These are phyloP conservation scores for Patiria pectinifera DNA, from an alignment of 53 echinoderm and acorn worm species.

Conservation along the genomic window DNA sequence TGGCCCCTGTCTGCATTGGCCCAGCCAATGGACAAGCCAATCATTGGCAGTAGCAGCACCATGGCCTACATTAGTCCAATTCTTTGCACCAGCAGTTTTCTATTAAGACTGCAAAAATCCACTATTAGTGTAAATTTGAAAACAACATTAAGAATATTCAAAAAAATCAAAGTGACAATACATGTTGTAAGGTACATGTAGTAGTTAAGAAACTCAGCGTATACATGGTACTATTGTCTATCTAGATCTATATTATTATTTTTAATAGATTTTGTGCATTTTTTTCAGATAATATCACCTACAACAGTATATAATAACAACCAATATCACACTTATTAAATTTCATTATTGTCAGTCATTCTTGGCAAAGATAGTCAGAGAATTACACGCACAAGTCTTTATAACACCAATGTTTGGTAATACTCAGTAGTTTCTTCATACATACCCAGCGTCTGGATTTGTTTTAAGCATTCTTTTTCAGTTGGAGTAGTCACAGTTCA, in stretches of 20 bases:
- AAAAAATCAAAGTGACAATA: not conserved
- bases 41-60: conserved; percentile 25
- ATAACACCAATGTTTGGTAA: not conserved
- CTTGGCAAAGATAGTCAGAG: not conserved
- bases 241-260: conserved; percentile 3
- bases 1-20: conserved; percentile 11
- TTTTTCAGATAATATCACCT: conserved; percentile 1
- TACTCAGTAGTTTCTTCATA: not conserved
- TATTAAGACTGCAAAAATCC: conserved; percentile 12
- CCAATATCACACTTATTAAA: not conserved
- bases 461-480: too few species aligned
- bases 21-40: conserved; percentile 43
- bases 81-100: conserved; percentile 28
- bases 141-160: too few species aligned
- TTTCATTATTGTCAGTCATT: conserved; percentile 19
- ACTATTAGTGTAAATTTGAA: conserved; percentile 9
- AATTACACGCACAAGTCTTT: not conserved
- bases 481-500: not conserved
- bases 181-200: not conserved
- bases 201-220: not conserved
- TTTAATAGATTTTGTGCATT: conserved; percentile 18
- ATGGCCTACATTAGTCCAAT: not conserved
- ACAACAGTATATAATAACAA: conserved; percentile 27
- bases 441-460: not conserved
- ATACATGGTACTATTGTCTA: conserved; percentile 17